Conservation (phyloP, 2,113 vertebrate genomes). For the Macquaria australasica region DNA sequence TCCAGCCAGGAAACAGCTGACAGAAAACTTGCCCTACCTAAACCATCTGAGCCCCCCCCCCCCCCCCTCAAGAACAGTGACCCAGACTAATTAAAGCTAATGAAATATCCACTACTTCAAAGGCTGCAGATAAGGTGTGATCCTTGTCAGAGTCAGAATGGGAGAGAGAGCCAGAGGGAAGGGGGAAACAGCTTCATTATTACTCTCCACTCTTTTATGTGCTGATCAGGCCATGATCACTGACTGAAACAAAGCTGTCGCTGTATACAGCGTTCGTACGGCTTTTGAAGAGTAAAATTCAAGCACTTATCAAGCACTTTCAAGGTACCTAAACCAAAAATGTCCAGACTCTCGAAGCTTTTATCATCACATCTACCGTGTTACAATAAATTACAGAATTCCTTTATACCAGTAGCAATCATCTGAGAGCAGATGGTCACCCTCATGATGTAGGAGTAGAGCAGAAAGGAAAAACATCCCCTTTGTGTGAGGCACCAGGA, state of each 20-base stretch:
- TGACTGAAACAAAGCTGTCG: constrained; percentile 49
- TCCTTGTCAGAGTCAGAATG: constrained; percentile 53
- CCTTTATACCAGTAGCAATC: too few relatives aligned
- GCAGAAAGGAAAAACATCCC: too few relatives aligned
- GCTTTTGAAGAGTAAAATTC: too few relatives aligned
- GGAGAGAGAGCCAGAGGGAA: constrained; percentile 35
- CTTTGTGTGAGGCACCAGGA: too few relatives aligned
- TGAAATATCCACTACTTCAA: constrained; percentile 79
- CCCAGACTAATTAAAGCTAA: constrained; percentile 76
- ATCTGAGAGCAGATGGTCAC: too few relatives aligned
- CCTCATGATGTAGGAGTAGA: too few relatives aligned
- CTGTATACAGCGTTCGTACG: background rate
- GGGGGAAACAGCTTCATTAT: constrained; percentile 23
- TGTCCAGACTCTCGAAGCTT: too few relatives aligned
- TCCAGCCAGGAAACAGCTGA: constrained; percentile 50
- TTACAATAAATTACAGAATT: too few relatives aligned
- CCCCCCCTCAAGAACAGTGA: constrained; percentile 43
- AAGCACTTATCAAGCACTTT: too few relatives aligned
- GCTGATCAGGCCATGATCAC: constrained; percentile 16
- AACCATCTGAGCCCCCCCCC: constrained; percentile 27
- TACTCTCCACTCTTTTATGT: constrained; percentile 49
- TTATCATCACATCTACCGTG: too few relatives aligned
- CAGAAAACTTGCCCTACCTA: constrained; percentile 33
- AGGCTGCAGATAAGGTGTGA: constrained; percentile 62
- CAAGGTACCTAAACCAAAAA: too few relatives aligned